Evolutionary conservation across 2,888 invertebrate species (phyloP).

Genomic region (Axea sp.): DNA sequence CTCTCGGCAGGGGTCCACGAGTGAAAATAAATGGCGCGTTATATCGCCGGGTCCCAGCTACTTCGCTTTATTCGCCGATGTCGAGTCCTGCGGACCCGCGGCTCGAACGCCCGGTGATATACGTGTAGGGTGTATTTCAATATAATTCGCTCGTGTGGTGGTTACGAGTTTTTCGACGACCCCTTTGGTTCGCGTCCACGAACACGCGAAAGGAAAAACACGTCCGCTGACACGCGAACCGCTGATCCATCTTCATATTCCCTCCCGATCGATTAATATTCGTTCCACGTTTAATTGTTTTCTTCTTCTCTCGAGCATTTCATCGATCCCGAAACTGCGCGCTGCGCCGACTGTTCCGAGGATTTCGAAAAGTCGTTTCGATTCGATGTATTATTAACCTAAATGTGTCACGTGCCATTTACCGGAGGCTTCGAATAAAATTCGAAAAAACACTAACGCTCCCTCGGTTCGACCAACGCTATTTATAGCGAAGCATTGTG

Average conservation of each 20-base stretch:
- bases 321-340: no score
- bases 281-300: neutral
- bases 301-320: neutral
- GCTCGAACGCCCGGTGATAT: constrained; percentile 33
- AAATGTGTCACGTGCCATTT: no score
- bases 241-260: constrained; percentile 32
- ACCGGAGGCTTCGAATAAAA: no score
- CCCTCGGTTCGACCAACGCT: no score
- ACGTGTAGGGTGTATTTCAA: constrained; percentile 37
- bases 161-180: constrained; percentile 48
- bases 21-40: constrained; percentile 55
- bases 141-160: constrained; percentile 49
- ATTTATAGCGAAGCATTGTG: no score
- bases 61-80: constrained; percentile 41
- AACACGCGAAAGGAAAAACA: constrained; percentile 38
- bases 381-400: no score
- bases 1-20: constrained; percentile 48
- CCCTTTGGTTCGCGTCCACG: constrained; percentile 23
- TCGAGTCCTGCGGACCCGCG: constrained; percentile 12
- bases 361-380: no score
- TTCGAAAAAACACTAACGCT: no score
- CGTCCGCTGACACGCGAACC: constrained; percentile 45
- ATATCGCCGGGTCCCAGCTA: constrained; percentile 43
- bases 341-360: no score
- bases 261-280: constrained; percentile 15